Percentiles rank a stretch among this genome's conserved stretches.
Evolutionary conservation across 2,888 invertebrate species (phyloP).

Genomic region (Pseudeuparius sepicola): DNA sequence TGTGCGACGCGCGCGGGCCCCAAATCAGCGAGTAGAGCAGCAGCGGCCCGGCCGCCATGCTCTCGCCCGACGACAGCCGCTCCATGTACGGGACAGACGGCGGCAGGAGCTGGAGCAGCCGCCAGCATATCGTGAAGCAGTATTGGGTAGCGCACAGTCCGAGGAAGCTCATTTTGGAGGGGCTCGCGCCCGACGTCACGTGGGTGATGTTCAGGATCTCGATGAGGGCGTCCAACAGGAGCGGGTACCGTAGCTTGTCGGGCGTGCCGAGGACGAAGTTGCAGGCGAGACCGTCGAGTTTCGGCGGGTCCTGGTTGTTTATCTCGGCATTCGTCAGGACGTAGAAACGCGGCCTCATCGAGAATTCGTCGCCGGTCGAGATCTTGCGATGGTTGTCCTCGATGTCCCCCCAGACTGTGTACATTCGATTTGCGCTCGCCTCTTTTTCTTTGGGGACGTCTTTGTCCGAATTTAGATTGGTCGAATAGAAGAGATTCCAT

Average conservation of each 20-base stretch:
- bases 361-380: slow-evolving; percentile 50
- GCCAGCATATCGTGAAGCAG: slow-evolving; percentile 80
- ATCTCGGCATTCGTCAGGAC: slow-evolving; percentile 69
- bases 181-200: slow-evolving; percentile 42
- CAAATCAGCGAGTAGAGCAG: slow-evolving; percentile 78
- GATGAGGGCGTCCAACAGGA: slow-evolving; percentile 76
- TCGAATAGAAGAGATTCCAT: slow-evolving; percentile 67
- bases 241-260: slow-evolving; percentile 81
- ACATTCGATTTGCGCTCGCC: slow-evolving; percentile 49
- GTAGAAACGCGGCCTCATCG: slow-evolving; percentile 86
- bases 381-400: slow-evolving; percentile 63
- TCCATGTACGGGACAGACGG: slow-evolving; percentile 85
- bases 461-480: slow-evolving; percentile 47
- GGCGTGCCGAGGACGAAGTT: slow-evolving; percentile 90
- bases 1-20: slow-evolving; percentile 79
- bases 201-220: slow-evolving; percentile 74
- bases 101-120: slow-evolving; percentile 76
- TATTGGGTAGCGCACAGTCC: slow-evolving; percentile 79
- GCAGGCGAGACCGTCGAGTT: slow-evolving; percentile 84
- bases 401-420: slow-evolving; percentile 63
- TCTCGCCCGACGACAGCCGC: slow-evolving; percentile 56
- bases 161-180: slow-evolving; percentile 44
- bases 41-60: slow-evolving; percentile 56
- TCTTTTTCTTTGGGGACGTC: slow-evolving; percentile 41
- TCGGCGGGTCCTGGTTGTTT: slow-evolving; percentile 73